These are phyloP conservation scores for Pelecanus crispus DNA, from an alignment of 2,113 vertebrate species.

Conservation along the genomic window DNA sequence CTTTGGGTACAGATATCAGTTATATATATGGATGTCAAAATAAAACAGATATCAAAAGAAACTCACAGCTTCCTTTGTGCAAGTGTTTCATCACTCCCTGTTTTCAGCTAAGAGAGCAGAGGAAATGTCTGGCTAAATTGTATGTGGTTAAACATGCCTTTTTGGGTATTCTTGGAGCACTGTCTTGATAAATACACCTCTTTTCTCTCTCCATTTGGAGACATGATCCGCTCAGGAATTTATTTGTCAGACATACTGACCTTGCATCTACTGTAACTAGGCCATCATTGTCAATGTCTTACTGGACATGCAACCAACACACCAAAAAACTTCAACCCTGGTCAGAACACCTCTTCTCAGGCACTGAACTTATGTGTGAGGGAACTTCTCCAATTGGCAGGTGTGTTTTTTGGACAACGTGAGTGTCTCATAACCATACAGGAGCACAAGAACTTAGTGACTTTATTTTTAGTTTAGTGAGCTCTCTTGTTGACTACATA, in stretches of 20 bases:
- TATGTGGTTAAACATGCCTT: not conserved
- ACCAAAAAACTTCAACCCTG: not conserved
- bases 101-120: not conserved
- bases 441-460: not conserved
- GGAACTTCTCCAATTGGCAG: not conserved
- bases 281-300: not conserved
- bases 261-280: not conserved
- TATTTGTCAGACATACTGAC: not conserved
- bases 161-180: not conserved
- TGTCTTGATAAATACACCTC: not conserved
- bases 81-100: not conserved
- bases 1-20: not conserved
- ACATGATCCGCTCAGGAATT: not conserved
- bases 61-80: not conserved
- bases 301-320: not conserved
- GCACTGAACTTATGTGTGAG: rapidly evolving
- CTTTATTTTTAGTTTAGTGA: not conserved
- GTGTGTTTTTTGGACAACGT: not conserved
- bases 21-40: not conserved
- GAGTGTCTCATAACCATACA: not conserved
- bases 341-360: not conserved
- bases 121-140: not conserved
- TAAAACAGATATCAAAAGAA: not conserved
- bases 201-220: not conserved
- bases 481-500: not conserved